Conservation (phyloP, 2,888 invertebrate genomes). For the Lydus trimaculatus region DNA sequence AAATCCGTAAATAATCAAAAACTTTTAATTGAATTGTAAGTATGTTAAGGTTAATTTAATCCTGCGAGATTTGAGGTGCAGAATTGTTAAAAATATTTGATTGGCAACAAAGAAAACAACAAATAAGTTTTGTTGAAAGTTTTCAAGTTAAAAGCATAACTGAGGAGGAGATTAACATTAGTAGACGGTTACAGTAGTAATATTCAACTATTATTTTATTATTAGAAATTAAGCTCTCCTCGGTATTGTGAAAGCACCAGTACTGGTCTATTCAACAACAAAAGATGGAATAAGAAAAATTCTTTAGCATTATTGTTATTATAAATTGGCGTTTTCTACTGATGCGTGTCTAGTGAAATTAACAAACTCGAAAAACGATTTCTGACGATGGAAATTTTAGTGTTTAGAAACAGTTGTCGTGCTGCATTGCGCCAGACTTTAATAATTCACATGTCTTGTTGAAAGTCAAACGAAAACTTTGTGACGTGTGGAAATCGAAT, state of each 20-base stretch:
- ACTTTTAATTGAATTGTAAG: background rate
- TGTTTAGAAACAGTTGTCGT: background rate
- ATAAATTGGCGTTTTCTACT: background rate
- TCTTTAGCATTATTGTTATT: background rate
- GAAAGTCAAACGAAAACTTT: slow-evolving; percentile 1
- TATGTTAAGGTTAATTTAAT: background rate
- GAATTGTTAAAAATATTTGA: background rate
- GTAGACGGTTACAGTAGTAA: no score
- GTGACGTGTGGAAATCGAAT: background rate
- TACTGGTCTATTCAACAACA: no score
- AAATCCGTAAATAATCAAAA: background rate
- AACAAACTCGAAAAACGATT: background rate
- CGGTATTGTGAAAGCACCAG: no score
- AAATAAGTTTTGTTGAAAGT: background rate
- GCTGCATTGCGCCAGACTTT: slow-evolving; percentile 30
- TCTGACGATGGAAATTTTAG: background rate
- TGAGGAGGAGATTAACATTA: no score
- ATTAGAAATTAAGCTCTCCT: no score
- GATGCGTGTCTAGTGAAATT: background rate
- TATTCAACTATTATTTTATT: no score
- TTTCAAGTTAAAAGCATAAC: no score
- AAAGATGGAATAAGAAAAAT: no score
- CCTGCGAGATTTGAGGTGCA: background rate
- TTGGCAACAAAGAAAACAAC: background rate
- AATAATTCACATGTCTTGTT: slow-evolving; percentile 26